Base-by-base conservation (phyloP, 23 tunicate species). In the Phallusia fumigata region DNA sequence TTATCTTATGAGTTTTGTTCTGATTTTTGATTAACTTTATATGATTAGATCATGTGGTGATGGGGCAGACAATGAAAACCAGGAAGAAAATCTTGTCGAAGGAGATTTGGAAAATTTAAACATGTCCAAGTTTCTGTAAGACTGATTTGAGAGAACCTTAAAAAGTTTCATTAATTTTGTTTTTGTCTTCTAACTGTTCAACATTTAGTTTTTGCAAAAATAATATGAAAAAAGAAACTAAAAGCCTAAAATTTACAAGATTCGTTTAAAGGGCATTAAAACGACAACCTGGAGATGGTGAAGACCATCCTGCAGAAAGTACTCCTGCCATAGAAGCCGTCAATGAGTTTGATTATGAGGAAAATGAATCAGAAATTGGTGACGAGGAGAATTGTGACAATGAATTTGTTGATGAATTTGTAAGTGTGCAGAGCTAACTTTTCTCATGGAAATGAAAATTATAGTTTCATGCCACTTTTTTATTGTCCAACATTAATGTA, bases 11-110 rank as follows among this genome's bases (percentile, higher is more conserved):
- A n/a, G n/a, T n/a, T 22, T 13, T 58, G 69, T 58, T 58, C 1
- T 6, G 28, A 58, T 21, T 6, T 21, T 21, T 21, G 13, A 6
- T 58, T 24, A 10, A 40, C 47, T 40, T 1, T 58, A 3, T 58
- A 16, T 58, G 8, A 24, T 0, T 30, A 78, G 81, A 44, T 78
- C 81, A 47, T 78, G 81, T 31, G 81, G 81, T 78, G 81, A 78
- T 49, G 81, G 81, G 15, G 64, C 64, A 44, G 81, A 78, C 16
- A 35, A 74, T 58, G 49, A 75, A 75, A 34, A 36, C 26, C 79
- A 22, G 26, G 79, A 75, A 75, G 36, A 21, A 36, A 44, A 8
- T 3, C 32, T 65, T 65, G 12, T 65, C 6, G 77, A 35, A 21
- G 34, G 12, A 74, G 45, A 74, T 33, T 74, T 74, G 40, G 77